Conservation (phyloP, 1,140 invertebrate genomes). For the Melipona quadrifasciata region DNA sequence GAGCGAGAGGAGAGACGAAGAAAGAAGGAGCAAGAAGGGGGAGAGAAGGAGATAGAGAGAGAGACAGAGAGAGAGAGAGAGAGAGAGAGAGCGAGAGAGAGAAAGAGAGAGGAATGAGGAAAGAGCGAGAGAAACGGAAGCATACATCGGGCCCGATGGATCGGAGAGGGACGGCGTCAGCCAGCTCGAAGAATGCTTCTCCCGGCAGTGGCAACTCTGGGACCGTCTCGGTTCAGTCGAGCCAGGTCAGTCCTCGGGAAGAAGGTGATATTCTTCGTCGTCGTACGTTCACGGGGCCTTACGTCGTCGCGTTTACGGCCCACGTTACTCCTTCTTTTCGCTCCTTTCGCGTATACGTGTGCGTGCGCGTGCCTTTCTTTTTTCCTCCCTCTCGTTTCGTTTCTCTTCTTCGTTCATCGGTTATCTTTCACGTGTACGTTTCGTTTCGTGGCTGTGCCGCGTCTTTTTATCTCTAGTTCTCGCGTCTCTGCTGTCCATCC, state of each 20-base stretch:
- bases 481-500: background rate
- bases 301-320: slow-evolving; percentile 50
- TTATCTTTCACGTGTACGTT: background rate
- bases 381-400: background rate
- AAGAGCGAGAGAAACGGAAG: slow-evolving; percentile 54
- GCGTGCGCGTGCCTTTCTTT: slow-evolving; percentile 35
- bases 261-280: slow-evolving; percentile 71
- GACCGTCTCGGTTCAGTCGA: slow-evolving; percentile 78
- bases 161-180: slow-evolving; percentile 78
- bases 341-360: background rate
- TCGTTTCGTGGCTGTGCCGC: background rate
- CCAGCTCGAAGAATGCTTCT: slow-evolving; percentile 78
- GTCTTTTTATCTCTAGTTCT: background rate
- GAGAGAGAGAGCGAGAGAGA: background rate
- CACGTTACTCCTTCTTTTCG: slow-evolving; percentile 38
- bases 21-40: background rate
- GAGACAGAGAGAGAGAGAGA: slow-evolving; percentile 11
- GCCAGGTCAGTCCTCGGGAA: slow-evolving; percentile 78
- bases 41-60: background rate
- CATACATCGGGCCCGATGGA: slow-evolving; percentile 75
- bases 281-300: slow-evolving; percentile 54
- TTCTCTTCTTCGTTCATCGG: background rate
- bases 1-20: background rate
- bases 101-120: slow-evolving; percentile 16
- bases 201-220: slow-evolving; percentile 64